These are phyloP conservation scores for Microcaecilia unicolor DNA, from an alignment of 2,797 vertebrate genomes.

Conservation along the genomic window DNA sequence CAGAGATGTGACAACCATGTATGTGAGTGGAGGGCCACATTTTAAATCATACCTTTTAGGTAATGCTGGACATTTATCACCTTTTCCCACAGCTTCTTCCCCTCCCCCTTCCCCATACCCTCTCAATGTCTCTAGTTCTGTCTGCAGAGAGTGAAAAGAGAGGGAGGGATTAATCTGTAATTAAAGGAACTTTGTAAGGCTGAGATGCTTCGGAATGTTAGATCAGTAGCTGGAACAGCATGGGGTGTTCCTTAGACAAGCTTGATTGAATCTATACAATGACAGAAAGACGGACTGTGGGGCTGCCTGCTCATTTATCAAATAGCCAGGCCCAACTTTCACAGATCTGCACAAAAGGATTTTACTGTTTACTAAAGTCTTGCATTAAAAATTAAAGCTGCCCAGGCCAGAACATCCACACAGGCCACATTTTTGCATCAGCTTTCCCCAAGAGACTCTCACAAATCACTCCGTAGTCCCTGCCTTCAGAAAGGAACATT, in stretches of 20 bases:
- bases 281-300: constrained; percentile 83
- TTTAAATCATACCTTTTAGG: too few species aligned
- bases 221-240: constrained; percentile 98
- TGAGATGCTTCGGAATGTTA: constrained; percentile 99
- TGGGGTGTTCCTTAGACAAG: constrained; percentile 98
- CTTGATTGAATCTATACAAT: constrained; percentile 99
- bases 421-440: too few species aligned
- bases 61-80: too few species aligned
- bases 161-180: constrained; percentile 96
- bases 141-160: constrained; percentile 93
- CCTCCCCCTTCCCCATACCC: constrained; percentile 64
- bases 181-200: constrained; percentile 98
- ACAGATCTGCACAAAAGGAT: constrained; percentile 91
- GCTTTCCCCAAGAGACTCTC: too few species aligned
- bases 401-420: constrained; percentile 51
- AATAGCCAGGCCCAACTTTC: constrained; percentile 89
- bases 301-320: constrained; percentile 99
- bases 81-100: too few species aligned
- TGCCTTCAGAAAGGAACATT: too few species aligned
- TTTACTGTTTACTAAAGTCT: constrained; percentile 93
- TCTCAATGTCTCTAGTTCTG: constrained; percentile 64
- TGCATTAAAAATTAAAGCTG: constrained; percentile 83
- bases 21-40: neutral
- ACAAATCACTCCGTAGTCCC: too few species aligned
- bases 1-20: neutral